phyloP scores from a whole-genome alignment of 2,797 vertebrate genomes.

The Esox masquinongy region DNA sequence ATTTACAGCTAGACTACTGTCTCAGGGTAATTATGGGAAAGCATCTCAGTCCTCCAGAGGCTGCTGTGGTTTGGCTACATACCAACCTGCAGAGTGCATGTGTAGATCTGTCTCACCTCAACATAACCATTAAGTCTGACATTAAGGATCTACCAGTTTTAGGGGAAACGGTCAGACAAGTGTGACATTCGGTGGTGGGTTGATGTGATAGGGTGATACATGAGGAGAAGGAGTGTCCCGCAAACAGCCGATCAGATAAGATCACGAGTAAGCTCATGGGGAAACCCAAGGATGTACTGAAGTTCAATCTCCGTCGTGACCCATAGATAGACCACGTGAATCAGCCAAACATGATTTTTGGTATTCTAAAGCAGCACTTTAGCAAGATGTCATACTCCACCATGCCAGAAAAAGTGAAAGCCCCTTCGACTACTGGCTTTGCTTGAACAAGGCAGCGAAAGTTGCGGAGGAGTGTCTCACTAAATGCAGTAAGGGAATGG shows the following conservation, averaged over 20 bases:
- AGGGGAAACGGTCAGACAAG: too few relatives aligned
- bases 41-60: too few relatives aligned
- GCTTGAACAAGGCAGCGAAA: constrained; percentile 11
- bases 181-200: too few relatives aligned
- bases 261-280: background rate
- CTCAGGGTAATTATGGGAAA: background rate
- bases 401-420: constrained; percentile 7
- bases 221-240: too few relatives aligned
- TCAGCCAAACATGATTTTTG: background rate
- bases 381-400: background rate
- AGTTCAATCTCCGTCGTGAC: background rate
- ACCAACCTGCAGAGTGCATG: too few relatives aligned
- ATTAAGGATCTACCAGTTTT: too few relatives aligned
- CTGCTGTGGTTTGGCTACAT: too few relatives aligned
- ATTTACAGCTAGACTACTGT: constrained; percentile 4
- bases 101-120: too few relatives aligned
- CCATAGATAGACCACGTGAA: background rate
- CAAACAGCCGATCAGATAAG: too few relatives aligned
- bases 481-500: background rate
- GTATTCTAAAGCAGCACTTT: background rate
- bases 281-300: background rate
- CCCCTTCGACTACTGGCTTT: too few relatives aligned
- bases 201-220: too few relatives aligned
- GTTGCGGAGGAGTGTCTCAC: background rate
- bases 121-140: too few relatives aligned